Conservation (phyloP, 1,140 invertebrate species). For the Nasonia vitripennis region DNA sequence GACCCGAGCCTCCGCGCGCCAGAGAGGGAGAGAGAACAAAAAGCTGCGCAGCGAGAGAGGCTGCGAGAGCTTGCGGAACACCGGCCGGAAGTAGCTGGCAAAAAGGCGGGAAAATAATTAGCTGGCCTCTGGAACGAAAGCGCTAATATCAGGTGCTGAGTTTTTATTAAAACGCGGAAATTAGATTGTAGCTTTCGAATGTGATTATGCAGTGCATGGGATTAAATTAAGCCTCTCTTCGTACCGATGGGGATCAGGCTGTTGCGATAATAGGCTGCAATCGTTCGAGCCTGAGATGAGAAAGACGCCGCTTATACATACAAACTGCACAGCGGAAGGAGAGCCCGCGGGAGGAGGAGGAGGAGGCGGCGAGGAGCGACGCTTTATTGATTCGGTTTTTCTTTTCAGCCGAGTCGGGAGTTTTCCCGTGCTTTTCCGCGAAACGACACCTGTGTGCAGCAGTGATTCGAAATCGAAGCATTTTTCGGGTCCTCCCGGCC, state of each 20-base stretch:
- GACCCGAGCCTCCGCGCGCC: background rate
- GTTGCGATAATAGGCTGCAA: too few species aligned
- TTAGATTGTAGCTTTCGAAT: too few species aligned
- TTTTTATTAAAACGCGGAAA: too few species aligned
- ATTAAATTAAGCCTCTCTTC: too few species aligned
- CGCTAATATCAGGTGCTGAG: too few species aligned
- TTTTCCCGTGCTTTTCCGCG: slow-evolving; percentile 56
- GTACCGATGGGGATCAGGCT: too few species aligned
- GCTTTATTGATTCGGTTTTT: slow-evolving; percentile 71
- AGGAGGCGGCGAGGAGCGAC: slow-evolving; percentile 61
- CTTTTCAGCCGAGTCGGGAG: slow-evolving; percentile 64
- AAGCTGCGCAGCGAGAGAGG: background rate
- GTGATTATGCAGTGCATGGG: too few species aligned
- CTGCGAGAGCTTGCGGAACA: background rate
- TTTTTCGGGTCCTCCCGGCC: too few species aligned
- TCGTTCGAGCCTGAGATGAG: background rate
- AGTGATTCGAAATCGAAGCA: too few species aligned
- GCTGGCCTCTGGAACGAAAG: too few species aligned
- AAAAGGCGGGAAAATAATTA: background rate
- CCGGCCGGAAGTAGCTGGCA: too few species aligned
- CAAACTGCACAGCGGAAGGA: slow-evolving; percentile 21
- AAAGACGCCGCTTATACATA: background rate
- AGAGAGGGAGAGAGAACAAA: background rate
- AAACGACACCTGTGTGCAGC: too few species aligned
- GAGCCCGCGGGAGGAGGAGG: slow-evolving; percentile 4